Percentiles rank a stretch among this genome's conserved stretches.
Evolutionary conservation across 2,113 vertebrate genomes (phyloP).

Genomic region (Etheostoma spectabile): DNA sequence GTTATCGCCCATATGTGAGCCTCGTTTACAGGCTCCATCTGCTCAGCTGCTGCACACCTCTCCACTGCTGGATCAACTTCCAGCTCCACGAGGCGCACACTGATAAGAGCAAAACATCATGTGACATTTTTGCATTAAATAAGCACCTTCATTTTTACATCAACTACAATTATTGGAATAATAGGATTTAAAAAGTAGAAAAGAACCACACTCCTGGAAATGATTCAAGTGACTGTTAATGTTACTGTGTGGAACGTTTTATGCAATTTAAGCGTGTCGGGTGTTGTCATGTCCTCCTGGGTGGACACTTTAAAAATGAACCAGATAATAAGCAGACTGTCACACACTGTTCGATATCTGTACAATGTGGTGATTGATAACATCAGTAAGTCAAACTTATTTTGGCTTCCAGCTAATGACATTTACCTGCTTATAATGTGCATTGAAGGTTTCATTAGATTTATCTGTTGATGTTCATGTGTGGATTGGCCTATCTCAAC

Average conservation of each 20-base stretch:
- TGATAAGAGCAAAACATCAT: not conserved
- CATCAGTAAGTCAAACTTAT: not conserved
- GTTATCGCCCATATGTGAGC: constrained; percentile 10
- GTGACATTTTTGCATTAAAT: not conserved
- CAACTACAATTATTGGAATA: not conserved
- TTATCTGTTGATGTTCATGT: not conserved
- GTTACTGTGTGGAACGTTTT: not conserved
- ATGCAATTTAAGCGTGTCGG: constrained; percentile 23
- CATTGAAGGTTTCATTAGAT: constrained; percentile 1
- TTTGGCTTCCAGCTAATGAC: not conserved
- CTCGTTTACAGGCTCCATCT: constrained; percentile 42
- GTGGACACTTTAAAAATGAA: constrained; percentile 33
- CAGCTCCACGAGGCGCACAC: not conserved
- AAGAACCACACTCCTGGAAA: not conserved
- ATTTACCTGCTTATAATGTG: constrained; percentile 1
- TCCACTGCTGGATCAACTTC: not conserved
- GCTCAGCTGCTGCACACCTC: constrained; percentile 25
- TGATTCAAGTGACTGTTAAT: not conserved
- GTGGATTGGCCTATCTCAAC: not conserved
- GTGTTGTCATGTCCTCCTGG: constrained; percentile 34
- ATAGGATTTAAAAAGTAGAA: not conserved
- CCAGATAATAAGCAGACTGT: constrained; percentile 27
- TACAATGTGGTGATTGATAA: not conserved
- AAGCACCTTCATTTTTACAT: not conserved
- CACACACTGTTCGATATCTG: constrained; percentile 14